phyloP scores from a whole-genome alignment of 2,797 vertebrate species.

The Telmatherina bonti region DNA sequence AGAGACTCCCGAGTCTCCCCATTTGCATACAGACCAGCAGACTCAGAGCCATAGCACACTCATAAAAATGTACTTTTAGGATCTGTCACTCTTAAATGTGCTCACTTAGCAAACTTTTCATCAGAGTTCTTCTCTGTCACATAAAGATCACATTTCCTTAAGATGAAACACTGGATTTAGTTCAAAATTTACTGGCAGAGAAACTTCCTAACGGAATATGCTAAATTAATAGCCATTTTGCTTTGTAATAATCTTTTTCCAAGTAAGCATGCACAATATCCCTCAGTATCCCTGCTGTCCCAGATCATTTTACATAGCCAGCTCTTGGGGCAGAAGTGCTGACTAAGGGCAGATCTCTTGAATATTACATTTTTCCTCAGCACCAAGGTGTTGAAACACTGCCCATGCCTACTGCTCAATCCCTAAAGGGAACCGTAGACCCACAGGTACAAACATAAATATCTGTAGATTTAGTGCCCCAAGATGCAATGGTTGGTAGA shows the following conservation, averaged over 20 bases:
- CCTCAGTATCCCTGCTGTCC: slow-evolving; percentile 43
- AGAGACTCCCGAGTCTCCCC: too few species aligned
- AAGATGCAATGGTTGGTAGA: slow-evolving; percentile 61
- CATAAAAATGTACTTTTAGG: too few species aligned
- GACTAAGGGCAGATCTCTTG: slow-evolving; percentile 76
- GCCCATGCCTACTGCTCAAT: slow-evolving; percentile 78
- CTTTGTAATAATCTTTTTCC: slow-evolving; percentile 28
- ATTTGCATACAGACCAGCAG: too few species aligned
- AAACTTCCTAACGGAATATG: background rate
- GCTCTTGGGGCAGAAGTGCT: slow-evolving; percentile 70
- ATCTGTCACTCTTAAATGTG: background rate
- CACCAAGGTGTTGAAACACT: slow-evolving; percentile 76
- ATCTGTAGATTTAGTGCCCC: slow-evolving; percentile 68
- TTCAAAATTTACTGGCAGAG: background rate
- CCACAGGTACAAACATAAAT: slow-evolving; percentile 75
- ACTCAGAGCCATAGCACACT: too few species aligned
- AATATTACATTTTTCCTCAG: slow-evolving; percentile 78
- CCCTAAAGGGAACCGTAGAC: slow-evolving; percentile 71
- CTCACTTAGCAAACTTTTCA: background rate
- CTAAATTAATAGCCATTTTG: slow-evolving; percentile 28
- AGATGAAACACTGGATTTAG: background rate
- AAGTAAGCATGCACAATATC: slow-evolving; percentile 24
- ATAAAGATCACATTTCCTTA: background rate
- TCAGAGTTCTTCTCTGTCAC: background rate
- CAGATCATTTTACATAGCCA: slow-evolving; percentile 69